Evolutionary conservation across 2,888 invertebrate genomes (phyloP), one percentile per base, ranked within the genome.

Genomic region (Vanessa cardui): DNA sequence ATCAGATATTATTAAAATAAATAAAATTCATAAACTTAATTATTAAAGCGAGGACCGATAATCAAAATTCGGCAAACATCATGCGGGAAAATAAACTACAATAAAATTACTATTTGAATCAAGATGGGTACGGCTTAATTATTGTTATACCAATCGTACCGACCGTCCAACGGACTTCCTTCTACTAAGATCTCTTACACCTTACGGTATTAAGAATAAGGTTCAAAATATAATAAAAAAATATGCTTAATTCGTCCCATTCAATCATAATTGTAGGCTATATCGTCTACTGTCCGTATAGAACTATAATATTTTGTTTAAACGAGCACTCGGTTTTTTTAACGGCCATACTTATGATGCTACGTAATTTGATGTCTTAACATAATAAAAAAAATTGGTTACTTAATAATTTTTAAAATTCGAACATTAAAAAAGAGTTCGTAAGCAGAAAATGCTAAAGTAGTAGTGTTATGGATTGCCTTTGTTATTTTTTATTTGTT

Each of bases 91-190:
- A 80, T 80, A 77, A 78, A 78, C 75, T 69, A 71, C 71, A 69
- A 72, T 69, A 68, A 74, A 75, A 77, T 77, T 73, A 75, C 74
- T 76, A 77, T 79, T 77, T 75, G 80, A 78, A 65, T 63, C 74
- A 70, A 72, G 75, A 76, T 76, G 74, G 76, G 77, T 76, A 78
- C 77, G 72, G 76, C 84, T 85, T 87, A 87, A 89, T 88, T 87
- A 89, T 89, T 88, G 81, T 89, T 86, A 88, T 88, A 88, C 83
- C 71, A 72, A 75, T 71, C 73, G 71, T 79, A 83, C 58, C 54
- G 26, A 58, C 52, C 52, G 56, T 39, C 47, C 26, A 46, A 58
- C 52, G 61, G 15, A 58, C 12, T 39, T 47, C 46, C 45, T 46
- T 33, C 18, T 47, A 5, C 60, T 63, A 69, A 49, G n/a, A 49